phyloP scores from a whole-genome alignment of 2,113 vertebrate species.

The Agapornis roseicollis region DNA sequence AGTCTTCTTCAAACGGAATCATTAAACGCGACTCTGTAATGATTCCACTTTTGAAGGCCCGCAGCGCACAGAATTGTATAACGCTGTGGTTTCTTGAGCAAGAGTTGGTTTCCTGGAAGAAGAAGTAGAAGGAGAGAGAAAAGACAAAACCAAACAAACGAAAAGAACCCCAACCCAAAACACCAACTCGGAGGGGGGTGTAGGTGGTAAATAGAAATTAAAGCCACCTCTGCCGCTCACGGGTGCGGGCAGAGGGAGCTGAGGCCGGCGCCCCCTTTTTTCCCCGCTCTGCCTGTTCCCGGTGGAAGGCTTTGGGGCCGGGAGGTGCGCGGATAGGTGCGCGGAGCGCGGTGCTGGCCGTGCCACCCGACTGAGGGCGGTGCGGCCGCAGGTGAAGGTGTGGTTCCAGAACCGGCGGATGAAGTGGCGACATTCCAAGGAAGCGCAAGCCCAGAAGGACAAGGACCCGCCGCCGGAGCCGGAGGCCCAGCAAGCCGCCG shows the following conservation, averaged over 20 bases:
- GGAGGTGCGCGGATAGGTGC: neutral
- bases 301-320: neutral
- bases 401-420: slow-evolving; percentile 99
- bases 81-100: slow-evolving; percentile 36
- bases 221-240: neutral
- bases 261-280: neutral
- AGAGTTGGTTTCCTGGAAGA: slow-evolving; percentile 17
- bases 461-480: slow-evolving; percentile 75
- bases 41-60: slow-evolving; percentile 24
- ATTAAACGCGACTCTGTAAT: slow-evolving; percentile 40
- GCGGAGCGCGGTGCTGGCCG: neutral
- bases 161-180: neutral
- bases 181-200: neutral
- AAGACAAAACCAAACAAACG: neutral
- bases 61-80: slow-evolving; percentile 2
- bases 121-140: neutral
- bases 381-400: slow-evolving; percentile 91
- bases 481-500: slow-evolving; percentile 75
- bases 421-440: slow-evolving; percentile 98
- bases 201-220: neutral
- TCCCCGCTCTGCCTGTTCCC: neutral
- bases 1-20: slow-evolving; percentile 73
- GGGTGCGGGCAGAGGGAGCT: neutral
- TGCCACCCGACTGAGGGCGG: neutral
- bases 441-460: slow-evolving; percentile 95